Conservation (phyloP, 2,113 vertebrate species). For the Sus scrofa region T2T-Sscrofa CM000813.6:50746501-50747000, state of each 20-base stretch:
- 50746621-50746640: no score
- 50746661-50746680: not conserved
- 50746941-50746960: slow-evolving; percentile 74
- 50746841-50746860: not conserved
- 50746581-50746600: no score
- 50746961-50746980: slow-evolving; percentile 80
- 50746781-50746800: not conserved
- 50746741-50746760: not conserved
- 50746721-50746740: not conserved
- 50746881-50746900: slow-evolving; percentile 56
- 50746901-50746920: slow-evolving; percentile 1
- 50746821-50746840: not conserved
- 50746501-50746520: not conserved
- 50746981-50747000: slow-evolving; percentile 75
- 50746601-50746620: no score
- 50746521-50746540: no score
- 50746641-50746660: no score
- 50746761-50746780: not conserved
- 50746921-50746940: slow-evolving; percentile 77
- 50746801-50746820: not conserved
- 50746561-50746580: no score
- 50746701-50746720: not conserved
- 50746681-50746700: not conserved
- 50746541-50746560: no score
- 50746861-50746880: slow-evolving; percentile 14